A percentile compares a stretch with the other conserved stretches of the same genome.
Conservation (phyloP, 2,888 invertebrate species). For the Nephrotoma flavescens region DNA sequence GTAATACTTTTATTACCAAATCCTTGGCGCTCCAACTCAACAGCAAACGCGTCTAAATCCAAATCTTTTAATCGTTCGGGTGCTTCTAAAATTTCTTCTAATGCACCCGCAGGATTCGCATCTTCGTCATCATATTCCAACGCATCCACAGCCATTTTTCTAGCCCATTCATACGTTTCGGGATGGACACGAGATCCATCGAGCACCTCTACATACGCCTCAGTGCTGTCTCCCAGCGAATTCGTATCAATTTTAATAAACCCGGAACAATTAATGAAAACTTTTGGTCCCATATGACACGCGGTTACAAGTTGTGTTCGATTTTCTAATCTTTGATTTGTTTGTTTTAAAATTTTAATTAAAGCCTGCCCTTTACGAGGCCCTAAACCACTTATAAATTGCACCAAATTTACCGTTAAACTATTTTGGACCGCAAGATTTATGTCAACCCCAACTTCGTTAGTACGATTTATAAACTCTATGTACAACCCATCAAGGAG, state of each 20-base stretch:
- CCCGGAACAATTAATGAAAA: constrained; percentile 97
- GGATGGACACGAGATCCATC: constrained; percentile 98
- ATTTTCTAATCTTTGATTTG: constrained; percentile 84
- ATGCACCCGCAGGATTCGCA: constrained; percentile 88
- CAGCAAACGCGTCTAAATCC: constrained; percentile 96
- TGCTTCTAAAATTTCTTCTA: constrained; percentile 93
- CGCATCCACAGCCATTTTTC: constrained; percentile 99
- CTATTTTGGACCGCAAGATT: constrained; percentile 83
- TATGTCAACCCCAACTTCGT: constrained; percentile 96
- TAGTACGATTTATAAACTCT: constrained; percentile 88
- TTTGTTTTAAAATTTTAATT: constrained; percentile 74
- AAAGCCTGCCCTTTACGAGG: constrained; percentile 85
- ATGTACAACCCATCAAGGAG: constrained; percentile 69
- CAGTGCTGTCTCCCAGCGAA: constrained; percentile 85
- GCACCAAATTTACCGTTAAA: constrained; percentile 76
- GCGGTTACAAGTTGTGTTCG: constrained; percentile 88
- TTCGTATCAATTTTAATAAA: constrained; percentile 98
- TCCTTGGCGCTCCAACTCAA: constrained; percentile 85
- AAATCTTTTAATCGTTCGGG: constrained; percentile 90
- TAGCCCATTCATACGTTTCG: constrained; percentile 98
- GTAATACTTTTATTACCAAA: constrained; percentile 86
- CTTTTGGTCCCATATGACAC: constrained; percentile 96
- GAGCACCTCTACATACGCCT: constrained; percentile 87
- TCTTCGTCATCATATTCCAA: constrained; percentile 96
- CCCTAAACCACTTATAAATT: constrained; percentile 95